Evolutionary conservation across 2,797 vertebrate species (phyloP), one percentile per base, ranked within the genome.

Genomic region (Acrocephalus scirpaceus): DNA sequence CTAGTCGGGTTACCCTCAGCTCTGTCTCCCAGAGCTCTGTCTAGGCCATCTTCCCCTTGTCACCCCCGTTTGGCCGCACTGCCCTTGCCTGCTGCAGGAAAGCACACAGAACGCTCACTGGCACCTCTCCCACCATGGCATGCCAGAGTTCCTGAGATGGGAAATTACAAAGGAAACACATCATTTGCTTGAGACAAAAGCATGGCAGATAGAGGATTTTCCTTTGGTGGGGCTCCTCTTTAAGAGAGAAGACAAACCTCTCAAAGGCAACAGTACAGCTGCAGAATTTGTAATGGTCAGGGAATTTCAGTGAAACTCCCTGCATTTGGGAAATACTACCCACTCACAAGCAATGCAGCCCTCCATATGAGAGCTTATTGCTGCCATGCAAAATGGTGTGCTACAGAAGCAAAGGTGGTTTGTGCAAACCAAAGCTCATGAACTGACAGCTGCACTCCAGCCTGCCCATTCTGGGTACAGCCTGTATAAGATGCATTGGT

Each of bases 71-170:
- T 1, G 2, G 36, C 22, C 0, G 1, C 3, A 6, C 36, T 13
- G 15, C 15, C 76, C 38, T 56, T 50, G 50, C 36, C 72, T n/a
- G 20, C 50, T 57, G 50, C 34, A 83, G 69, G 26, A 32, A 45
- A 47, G 56, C 0, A 0, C 16, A 36, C 22, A 14, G 27, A 45
- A 38, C 0, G 3, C 23, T 58, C 56, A 27, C 13, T 2, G 9
- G n/a, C 26, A 36, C 12, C 29, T 47, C 30, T 44, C 50, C 50
- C 19, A 22, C 13, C 71, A 57, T 3, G 2, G 14, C 54, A 42
- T 0, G 2, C 9, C 9, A 22, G 29, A 29, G 36, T 26, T 53
- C 70, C 50, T 61, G 8, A 34, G 67, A 69, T 5, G 58, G 36
- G 22, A 78, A 81, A 53, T 45, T 54, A 50, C 16, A 10, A 48